A percentile compares a stretch with the other conserved stretches of the same genome.
Conservation (phyloP, 2,113 vertebrate species). For the Oreochromis spilurus region DNA sequence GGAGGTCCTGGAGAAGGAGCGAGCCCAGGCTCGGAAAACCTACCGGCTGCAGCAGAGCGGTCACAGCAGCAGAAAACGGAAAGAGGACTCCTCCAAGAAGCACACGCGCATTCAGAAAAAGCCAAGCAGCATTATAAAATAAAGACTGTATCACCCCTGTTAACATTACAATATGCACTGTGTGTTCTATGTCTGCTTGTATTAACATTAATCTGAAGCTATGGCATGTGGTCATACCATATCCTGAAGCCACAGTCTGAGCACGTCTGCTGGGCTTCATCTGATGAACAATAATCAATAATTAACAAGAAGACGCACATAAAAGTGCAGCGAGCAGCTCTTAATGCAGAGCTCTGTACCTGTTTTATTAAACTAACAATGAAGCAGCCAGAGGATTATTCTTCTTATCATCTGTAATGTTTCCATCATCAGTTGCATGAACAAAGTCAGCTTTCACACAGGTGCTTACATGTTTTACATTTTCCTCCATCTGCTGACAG, state of each 20-base stretch:
- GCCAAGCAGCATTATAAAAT: not conserved
- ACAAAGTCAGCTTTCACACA: not conserved
- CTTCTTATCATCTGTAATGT: not conserved
- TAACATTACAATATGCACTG: accelerated
- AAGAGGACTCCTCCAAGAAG: slow-evolving; percentile 40
- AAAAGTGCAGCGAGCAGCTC: not conserved
- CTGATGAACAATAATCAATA: not conserved
- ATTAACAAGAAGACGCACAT: not conserved
- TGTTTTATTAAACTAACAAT: not conserved
- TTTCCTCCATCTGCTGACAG: not conserved
- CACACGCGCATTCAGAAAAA: slow-evolving; percentile 1
- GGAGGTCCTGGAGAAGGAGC: slow-evolving; percentile 67
- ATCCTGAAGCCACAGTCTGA: not conserved
- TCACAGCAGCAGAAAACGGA: slow-evolving; percentile 48
- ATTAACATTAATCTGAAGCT: not conserved
- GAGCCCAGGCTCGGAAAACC: slow-evolving; percentile 62
- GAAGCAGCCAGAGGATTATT: not conserved
- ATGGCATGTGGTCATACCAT: accelerated
- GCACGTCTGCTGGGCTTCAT: accelerated
- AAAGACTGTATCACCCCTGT: not conserved
- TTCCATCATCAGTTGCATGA: not conserved
- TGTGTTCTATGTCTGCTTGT: not conserved
- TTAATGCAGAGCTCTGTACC: not conserved
- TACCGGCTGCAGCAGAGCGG: slow-evolving; percentile 60
- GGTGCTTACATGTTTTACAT: not conserved